Conservation (phyloP, 2,797 vertebrate genomes). For the Chrysocyon brachyurus region DNA sequence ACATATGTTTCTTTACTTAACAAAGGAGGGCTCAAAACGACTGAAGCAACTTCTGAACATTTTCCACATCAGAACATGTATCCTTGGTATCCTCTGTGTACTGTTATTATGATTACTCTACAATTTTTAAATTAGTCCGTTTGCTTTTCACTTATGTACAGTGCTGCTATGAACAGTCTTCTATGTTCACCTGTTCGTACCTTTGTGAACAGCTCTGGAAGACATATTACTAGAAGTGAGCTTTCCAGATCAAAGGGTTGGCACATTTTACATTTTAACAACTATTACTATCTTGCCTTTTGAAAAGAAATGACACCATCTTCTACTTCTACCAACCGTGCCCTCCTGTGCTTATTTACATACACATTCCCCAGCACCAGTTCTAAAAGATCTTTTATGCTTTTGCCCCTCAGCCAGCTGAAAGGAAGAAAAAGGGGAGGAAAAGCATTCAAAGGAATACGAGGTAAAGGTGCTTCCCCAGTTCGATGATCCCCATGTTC, state of each 20-base stretch:
- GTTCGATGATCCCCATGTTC: not conserved
- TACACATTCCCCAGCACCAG: not conserved
- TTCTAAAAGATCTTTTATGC: not conserved
- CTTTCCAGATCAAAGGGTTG: not conserved
- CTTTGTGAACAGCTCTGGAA: not conserved
- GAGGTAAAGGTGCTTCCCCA: not conserved
- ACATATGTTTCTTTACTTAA: not conserved
- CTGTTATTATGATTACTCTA: fast-evolving
- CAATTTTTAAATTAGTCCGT: not conserved
- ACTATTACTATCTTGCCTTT: not conserved
- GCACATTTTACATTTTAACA: not conserved
- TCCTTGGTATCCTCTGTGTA: not conserved
- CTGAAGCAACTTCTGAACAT: not conserved
- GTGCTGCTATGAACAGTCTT: not conserved
- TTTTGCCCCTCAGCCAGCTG: not conserved
- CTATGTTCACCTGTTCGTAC: not conserved
- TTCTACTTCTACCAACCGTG: not conserved
- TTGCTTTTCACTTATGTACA: not conserved
- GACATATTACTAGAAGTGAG: not conserved
- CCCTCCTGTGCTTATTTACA: not conserved
- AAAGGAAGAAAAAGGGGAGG: not conserved
- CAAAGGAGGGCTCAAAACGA: not conserved
- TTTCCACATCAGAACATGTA: not conserved
- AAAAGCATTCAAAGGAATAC: not conserved
- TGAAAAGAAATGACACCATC: not conserved